These are phyloP conservation scores for Notodonta ziczac DNA, from an alignment of 2,888 invertebrate species.

Conservation along the genomic window DNA sequence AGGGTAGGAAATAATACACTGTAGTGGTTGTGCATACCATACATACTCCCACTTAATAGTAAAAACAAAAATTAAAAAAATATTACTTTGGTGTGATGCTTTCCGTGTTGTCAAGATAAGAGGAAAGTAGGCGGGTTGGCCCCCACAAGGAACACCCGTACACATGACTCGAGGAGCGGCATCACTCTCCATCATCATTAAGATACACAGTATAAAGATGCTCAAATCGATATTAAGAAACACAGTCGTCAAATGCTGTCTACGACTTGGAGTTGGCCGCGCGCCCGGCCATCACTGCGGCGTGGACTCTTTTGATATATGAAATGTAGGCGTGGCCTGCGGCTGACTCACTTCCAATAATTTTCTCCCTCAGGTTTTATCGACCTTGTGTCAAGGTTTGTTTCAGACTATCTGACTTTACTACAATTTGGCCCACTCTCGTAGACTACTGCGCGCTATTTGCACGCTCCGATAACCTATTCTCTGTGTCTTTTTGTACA, in stretches of 20 bases:
- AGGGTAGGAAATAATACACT: no score
- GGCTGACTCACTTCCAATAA: conserved; percentile 8
- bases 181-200: no score
- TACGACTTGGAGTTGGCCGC: conserved; percentile 4
- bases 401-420: conserved; percentile 6
- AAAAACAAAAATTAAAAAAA: no score
- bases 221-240: background rate
- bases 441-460: background rate
- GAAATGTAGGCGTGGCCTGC: conserved; percentile 2
- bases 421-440: background rate
- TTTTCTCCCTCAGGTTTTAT: conserved; percentile 3
- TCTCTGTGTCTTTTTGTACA: background rate
- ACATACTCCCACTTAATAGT: no score
- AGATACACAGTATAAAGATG: no score
- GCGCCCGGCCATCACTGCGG: conserved; percentile 7
- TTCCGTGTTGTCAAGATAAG: no score
- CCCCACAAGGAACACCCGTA: no score
- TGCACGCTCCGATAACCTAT: conserved; percentile 1
- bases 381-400: conserved; percentile 7
- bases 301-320: conserved; percentile 1
- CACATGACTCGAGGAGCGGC: no score
- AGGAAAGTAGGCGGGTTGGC: no score
- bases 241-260: conserved; percentile 3
- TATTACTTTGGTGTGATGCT: no score
- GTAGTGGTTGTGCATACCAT: no score